Evolutionary conservation across 2,113 vertebrate genomes (phyloP).

Genomic region (Crocuta crocuta): DNA sequence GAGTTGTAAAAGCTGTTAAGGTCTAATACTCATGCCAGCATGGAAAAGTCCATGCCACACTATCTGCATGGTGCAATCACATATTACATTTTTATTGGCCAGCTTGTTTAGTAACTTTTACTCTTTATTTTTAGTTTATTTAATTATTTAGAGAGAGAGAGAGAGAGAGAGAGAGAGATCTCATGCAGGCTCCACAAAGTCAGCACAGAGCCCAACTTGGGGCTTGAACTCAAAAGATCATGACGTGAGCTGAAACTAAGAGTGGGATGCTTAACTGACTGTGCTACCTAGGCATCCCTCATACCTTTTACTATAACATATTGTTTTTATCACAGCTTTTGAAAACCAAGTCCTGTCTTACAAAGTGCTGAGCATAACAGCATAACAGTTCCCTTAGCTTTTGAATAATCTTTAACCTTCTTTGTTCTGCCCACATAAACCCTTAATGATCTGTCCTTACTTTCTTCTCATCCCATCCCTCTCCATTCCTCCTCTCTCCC

Average conservation of each 20-base stretch:
- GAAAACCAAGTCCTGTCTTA: background rate
- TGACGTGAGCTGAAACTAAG: too few species aligned
- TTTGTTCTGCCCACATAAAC: background rate
- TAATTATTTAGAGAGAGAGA: too few species aligned
- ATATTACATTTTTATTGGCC: background rate
- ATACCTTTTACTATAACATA: background rate
- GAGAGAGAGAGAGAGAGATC: too few species aligned
- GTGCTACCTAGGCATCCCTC: background rate
- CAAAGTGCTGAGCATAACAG: background rate
- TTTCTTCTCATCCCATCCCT: background rate
- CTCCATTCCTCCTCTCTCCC: background rate
- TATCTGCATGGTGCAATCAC: background rate
- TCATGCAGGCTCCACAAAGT: too few species aligned
- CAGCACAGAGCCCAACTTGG: too few species aligned
- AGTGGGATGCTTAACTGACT: too few species aligned
- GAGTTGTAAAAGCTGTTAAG: background rate
- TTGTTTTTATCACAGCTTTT: background rate
- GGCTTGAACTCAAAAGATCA: too few species aligned
- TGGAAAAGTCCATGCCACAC: background rate
- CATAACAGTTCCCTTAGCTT: background rate
- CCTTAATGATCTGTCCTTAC: background rate
- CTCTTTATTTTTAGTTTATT: background rate
- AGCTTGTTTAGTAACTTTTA: background rate
- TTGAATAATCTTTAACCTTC: background rate
- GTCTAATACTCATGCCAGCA: background rate